These are phyloP conservation scores for Sarcophaga caerulescens DNA, from an alignment of 2,888 invertebrate genomes.

Conservation along the genomic window DNA sequence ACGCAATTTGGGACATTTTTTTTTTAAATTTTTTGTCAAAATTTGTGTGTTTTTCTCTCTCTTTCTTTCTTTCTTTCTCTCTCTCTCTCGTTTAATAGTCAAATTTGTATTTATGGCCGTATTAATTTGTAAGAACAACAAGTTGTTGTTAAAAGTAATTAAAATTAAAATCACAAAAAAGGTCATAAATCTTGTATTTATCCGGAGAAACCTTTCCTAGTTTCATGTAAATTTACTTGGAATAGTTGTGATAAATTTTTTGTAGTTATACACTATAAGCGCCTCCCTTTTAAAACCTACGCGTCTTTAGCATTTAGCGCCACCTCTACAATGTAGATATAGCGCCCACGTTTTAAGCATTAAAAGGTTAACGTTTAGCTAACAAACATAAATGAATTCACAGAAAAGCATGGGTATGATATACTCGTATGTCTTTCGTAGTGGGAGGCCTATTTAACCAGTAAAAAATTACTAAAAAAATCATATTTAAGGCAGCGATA, in stretches of 20 bases:
- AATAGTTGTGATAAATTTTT: background rate
- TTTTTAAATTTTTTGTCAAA: background rate
- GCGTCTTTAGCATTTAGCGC: constrained; percentile 37
- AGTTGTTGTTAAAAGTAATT: constrained; percentile 27
- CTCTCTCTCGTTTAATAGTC: background rate
- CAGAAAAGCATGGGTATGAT: background rate
- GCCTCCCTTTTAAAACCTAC: constrained; percentile 53
- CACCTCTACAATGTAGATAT: constrained; percentile 36
- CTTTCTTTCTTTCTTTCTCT: background rate
- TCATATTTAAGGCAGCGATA: too few relatives aligned
- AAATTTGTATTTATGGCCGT: background rate
- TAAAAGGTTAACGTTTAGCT: constrained; percentile 20
- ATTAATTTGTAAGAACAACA: constrained; percentile 41
- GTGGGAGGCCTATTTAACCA: too few relatives aligned
- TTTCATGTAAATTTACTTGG: background rate
- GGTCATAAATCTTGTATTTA: background rate
- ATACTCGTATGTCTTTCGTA: too few relatives aligned
- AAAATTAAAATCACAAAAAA: background rate
- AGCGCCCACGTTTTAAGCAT: constrained; percentile 30
- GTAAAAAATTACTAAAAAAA: too few relatives aligned
- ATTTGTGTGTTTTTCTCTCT: background rate
- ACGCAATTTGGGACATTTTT: background rate
- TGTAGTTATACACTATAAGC: background rate
- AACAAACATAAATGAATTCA: background rate
- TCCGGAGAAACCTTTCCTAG: background rate